Evolutionary conservation across 2,888 invertebrate genomes (phyloP).

Genomic region (Eurois occulta): DNA sequence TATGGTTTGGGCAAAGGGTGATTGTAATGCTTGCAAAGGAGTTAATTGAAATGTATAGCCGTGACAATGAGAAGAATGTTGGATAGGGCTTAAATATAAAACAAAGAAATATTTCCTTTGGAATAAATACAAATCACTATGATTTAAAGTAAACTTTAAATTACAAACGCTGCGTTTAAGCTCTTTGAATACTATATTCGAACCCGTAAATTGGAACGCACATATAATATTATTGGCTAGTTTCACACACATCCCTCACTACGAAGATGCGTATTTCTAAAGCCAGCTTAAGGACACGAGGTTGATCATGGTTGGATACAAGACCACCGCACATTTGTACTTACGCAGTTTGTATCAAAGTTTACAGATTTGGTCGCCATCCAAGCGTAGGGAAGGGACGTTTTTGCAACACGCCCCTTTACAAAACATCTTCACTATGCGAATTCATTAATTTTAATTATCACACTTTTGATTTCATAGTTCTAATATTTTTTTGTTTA

Average conservation of each 20-base stretch:
- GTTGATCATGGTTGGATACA: neutral
- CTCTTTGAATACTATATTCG: slow-evolving; percentile 7
- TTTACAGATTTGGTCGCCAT: slow-evolving; percentile 85
- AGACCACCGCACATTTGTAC: slow-evolving; percentile 60
- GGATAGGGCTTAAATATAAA: neutral
- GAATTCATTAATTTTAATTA: slow-evolving; percentile 67
- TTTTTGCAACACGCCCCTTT: slow-evolving; percentile 61
- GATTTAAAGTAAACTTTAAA: slow-evolving; percentile 39
- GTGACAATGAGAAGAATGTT: neutral
- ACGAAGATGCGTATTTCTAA: neutral
- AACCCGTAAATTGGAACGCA: neutral
- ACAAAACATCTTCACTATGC: slow-evolving; percentile 75
- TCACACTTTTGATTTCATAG: slow-evolving; percentile 62
- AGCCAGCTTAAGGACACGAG: neutral
- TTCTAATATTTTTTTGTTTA: slow-evolving; percentile 50
- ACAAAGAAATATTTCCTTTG: neutral
- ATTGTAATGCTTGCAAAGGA: slow-evolving; percentile 20
- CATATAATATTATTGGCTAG: neutral
- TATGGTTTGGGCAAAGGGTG: slow-evolving; percentile 12
- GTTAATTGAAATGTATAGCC: neutral
- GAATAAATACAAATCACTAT: slow-evolving; percentile 26
- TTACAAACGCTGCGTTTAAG: slow-evolving; percentile 15
- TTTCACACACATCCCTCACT: neutral
- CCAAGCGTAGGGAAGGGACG: slow-evolving; percentile 69
- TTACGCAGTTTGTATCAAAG: slow-evolving; percentile 81